Evolutionary conservation across 2,888 invertebrate genomes (phyloP), one percentile per base, ranked within the genome.

Genomic region (Drosophila formosana): DNA sequence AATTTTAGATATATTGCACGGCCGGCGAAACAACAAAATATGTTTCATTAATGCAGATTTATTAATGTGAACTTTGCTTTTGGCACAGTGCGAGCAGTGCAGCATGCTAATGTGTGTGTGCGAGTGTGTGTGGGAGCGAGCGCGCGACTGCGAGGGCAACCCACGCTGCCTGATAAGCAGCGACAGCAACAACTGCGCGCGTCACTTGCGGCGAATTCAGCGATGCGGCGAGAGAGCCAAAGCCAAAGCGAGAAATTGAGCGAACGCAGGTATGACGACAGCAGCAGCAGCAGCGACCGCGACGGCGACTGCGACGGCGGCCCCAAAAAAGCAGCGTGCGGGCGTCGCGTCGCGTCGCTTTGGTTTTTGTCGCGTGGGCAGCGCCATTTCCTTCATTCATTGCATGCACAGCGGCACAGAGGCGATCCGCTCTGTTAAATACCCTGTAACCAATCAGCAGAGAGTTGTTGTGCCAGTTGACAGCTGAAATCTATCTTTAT

Each of bases 41-140:
- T 69, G 62, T 47, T 77, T 68, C 61, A 77, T 72, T 73, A 76
- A 76, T 76, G 74, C 76, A 77, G 62, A 76, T 76, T 76, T 69
- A 74, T 78, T 66, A 67, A 70, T 55, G 56, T 57, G 45, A 69
- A 69, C 51, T 69, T 56, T 52, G 30, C 34, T 69, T 65, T 64
- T 56, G 55, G 55, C 61, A 61, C 46, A 11, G 25, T 37, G 56
- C 37, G 46, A 57, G 46, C 46, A 47, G 56, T 37, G 26, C 18
- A 56, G 45, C 30, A 30, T 30, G 34, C n/a, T 5, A 13, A 28
- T 9, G 9, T 30, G 11, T 39, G 28, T 46, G 25, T 18, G 30
- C 11, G 28, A 23, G 34, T 11, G 9, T 9, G 34, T n/a, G 63
- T 37, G 63, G 39, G 51, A 52, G 45, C 34, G 62, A 55, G 49